Evolutionary conservation across 2,888 invertebrate genomes (phyloP), one percentile per base, ranked within the genome.

Genomic region (Diarsia rubi): DNA sequence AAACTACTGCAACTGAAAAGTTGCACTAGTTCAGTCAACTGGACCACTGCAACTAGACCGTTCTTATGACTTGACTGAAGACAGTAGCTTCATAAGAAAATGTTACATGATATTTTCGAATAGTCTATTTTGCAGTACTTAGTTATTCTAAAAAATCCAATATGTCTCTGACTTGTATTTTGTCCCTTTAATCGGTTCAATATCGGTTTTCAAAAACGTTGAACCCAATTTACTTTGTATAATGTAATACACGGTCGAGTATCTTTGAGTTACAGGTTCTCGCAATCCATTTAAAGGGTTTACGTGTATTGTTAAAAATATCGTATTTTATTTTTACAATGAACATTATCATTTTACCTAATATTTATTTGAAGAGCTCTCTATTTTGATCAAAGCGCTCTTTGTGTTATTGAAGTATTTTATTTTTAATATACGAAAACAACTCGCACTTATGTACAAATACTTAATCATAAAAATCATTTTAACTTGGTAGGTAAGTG

Each of bases 251-350:
- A 54, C 6, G 4, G 2, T 21, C 9, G 2, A 45, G 21, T 73
- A 14, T 37, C 16, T 21, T 63, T 57, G 16, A n/a, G 14, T 27
- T 63, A 19, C 14, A 49, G 0, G 27, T 76, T 75, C 59, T 59
- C 49, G 9, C 16, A 59, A 75, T 21, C 9, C 31, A 76, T 64
- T 65, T 16, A 21, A 44, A 31, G 27, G 3, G 6, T 47, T 65
- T 59, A 65, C n/a, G 5, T 59, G 16, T 14, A 44, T 16, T 21
- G 8, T 44, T 1, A 44, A 66, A 5, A 59, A 77, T 45, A 24
- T n/a, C 3, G 5, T 4, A 14, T 31, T 24, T 24, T 16, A 49
- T 31, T 74, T 75, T 63, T 4, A 77, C 5, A 66, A 49, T 27
- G n/a, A 49, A 31, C 24, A 4, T 64, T 4, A 31, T 49, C 9